Conservation (phyloP, 2,888 invertebrate genomes). For the Iphiclides podalirius region DNA sequence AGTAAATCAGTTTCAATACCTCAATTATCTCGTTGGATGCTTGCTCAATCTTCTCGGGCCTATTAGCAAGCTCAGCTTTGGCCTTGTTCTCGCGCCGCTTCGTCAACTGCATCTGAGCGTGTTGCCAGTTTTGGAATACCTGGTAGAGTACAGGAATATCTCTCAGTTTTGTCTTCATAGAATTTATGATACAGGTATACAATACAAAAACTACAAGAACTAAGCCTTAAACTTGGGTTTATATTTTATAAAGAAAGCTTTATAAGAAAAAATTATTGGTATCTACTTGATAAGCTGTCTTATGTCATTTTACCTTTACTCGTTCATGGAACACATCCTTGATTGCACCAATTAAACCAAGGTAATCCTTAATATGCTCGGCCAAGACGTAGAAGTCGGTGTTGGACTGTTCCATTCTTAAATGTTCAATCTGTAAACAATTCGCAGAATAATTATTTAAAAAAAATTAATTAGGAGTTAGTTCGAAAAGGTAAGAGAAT, state of each 20-base stretch:
- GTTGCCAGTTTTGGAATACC: slow-evolving; percentile 98
- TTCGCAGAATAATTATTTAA: background rate
- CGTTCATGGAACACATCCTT: slow-evolving; percentile 90
- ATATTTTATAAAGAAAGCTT: too few species aligned
- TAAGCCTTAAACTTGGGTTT: too few species aligned
- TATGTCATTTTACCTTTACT: slow-evolving; percentile 82
- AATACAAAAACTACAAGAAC: too few species aligned
- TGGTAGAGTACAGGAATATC: slow-evolving; percentile 75
- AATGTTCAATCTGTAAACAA: slow-evolving; percentile 84
- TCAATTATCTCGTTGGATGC: slow-evolving; percentile 95
- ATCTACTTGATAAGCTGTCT: too few species aligned
- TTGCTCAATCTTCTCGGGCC: slow-evolving; percentile 93
- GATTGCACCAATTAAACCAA: slow-evolving; percentile 93
- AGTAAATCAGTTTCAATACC: too few species aligned
- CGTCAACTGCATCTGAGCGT: slow-evolving; percentile 95
- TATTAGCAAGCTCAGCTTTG: slow-evolving; percentile 93
- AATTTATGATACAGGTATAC: too few species aligned
- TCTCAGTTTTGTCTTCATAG: too few species aligned
- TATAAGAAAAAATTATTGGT: too few species aligned
- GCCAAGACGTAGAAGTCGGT: slow-evolving; percentile 95
- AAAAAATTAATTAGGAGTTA: too few species aligned
- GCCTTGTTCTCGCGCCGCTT: slow-evolving; percentile 97
- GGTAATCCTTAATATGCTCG: slow-evolving; percentile 97
- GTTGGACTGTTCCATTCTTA: slow-evolving; percentile 95
- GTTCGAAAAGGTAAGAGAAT: too few species aligned